phyloP scores from a whole-genome alignment of 2,797 vertebrate genomes.

The Amblyopsis hoosieri region DNA sequence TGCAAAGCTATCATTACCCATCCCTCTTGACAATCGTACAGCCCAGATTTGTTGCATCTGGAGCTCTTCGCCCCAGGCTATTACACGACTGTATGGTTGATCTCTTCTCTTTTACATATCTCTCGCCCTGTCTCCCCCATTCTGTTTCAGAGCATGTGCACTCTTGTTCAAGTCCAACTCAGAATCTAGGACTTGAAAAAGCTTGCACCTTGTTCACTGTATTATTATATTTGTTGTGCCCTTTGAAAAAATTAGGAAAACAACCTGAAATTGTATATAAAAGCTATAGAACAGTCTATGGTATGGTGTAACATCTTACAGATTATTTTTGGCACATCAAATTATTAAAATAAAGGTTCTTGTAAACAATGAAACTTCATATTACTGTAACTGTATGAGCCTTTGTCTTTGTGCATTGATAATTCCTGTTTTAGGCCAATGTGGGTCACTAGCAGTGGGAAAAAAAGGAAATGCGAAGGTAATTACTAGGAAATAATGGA shows the following conservation, averaged over 20 bases:
- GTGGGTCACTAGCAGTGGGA: neutral
- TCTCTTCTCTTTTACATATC: constrained; percentile 82
- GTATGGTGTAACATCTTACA: too few species aligned
- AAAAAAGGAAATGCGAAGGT: neutral
- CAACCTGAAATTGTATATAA: neutral
- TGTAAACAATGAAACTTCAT: neutral
- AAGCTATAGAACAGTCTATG: neutral
- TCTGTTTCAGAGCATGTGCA: neutral
- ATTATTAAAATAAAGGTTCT: neutral
- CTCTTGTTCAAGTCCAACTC: constrained; percentile 18
- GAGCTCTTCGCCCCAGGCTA: constrained; percentile 77
- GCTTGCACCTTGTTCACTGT: constrained; percentile 64
- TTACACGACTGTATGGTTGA: constrained; percentile 78
- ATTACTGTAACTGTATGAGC: neutral
- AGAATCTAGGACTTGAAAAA: constrained; percentile 54
- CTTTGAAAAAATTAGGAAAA: too few species aligned
- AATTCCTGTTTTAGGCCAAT: constrained; percentile 22
- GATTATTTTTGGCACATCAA: neutral
- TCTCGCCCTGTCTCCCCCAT: constrained; percentile 52
- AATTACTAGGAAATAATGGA: constrained; percentile 5
- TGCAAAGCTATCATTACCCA: constrained; percentile 83
- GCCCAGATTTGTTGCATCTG: constrained; percentile 79
- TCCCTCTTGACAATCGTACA: constrained; percentile 81
- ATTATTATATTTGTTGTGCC: constrained; percentile 34
- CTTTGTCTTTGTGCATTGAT: constrained; percentile 28